A percentile compares a stretch with the other conserved stretches of the same genome.
These are phyloP conservation scores for Drosophila putrida DNA, from an alignment of 2,888 invertebrate species.

Conservation along the genomic window DNA sequence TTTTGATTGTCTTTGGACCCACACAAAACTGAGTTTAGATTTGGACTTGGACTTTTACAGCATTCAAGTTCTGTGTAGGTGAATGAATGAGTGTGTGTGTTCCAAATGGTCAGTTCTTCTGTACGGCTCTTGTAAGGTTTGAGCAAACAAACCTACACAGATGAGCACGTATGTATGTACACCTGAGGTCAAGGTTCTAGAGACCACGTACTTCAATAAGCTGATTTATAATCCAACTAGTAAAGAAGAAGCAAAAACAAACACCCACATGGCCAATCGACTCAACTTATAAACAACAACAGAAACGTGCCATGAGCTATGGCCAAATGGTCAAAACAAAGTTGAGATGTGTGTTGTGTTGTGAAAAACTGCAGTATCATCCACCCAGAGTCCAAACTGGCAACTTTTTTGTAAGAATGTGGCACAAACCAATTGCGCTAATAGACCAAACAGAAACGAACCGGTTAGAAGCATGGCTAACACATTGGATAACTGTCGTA, in stretches of 20 bases:
- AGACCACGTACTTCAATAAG: constrained; percentile 42
- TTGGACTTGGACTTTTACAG: neutral
- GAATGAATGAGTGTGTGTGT: neutral
- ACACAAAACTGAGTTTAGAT: constrained; percentile 7
- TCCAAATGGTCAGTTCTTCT: constrained; percentile 3
- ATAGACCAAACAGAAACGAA: constrained; percentile 48
- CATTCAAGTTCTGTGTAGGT: constrained; percentile 19
- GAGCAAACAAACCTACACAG: constrained; percentile 15
- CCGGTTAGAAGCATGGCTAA: constrained; percentile 36
- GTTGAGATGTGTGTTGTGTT: constrained; percentile 12
- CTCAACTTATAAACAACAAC: constrained; percentile 21
- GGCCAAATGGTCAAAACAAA: constrained; percentile 40
- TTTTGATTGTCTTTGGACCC: constrained; percentile 8
- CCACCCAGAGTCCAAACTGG: constrained; percentile 15
- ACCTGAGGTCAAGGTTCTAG: constrained; percentile 50
- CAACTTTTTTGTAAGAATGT: constrained; percentile 49
- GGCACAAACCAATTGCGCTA: constrained; percentile 75
- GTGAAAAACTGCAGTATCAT: constrained; percentile 50
- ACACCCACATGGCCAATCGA: constrained; percentile 47
- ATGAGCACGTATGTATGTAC: neutral
- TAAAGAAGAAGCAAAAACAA: constrained; percentile 2
- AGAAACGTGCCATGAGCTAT: constrained; percentile 43
- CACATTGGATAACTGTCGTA: constrained; percentile 42
- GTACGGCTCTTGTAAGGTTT: constrained; percentile 8
- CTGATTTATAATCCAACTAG: constrained; percentile 43